Evolutionary conservation across 1,140 invertebrate species (phyloP), one percentile per base, ranked within the genome.

Genomic region (Diabrotica undecimpunctata): DNA sequence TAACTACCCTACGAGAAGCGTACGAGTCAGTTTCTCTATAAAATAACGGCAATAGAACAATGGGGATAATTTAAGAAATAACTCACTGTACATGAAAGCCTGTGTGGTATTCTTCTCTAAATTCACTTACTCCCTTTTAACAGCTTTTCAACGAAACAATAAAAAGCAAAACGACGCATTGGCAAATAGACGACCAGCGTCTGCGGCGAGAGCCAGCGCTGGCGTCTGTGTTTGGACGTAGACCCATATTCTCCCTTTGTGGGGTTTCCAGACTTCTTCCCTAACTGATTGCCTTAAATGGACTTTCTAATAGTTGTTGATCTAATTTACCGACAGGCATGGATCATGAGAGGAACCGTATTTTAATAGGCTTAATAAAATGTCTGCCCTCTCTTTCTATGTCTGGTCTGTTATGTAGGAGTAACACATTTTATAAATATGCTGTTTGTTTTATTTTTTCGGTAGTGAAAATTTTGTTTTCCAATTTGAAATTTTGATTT

Each of bases 261-360:
- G 55, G 10, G 36, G 6, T 12, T 10, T 10, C n/a, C 14, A 35
- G 54, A 57, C 9, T 37, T 37, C 55, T 57, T 38, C 37, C 37
- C 25, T 57, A 37, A 12, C 10, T 12, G 36, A 57, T n/a, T 37
- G 37, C 55, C 41, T 57, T 7, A 57, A 57, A 57, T 57, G 55
- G 55, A 57, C 55, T 57, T 36, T 12, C 25, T 57, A 37, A 37
- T 57, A 37, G 55, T 37, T 5, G 35, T 38, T 57, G 37, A 57
- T 38, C 12, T 38, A 41, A 57, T 57, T 61, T 50, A 50, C 58
- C 10, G 58, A 50, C 13, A 46, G 8, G 8, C 41, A 46, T 46
- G 5, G 41, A 46, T 46, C 41, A 10, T 25, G 25, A 4, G 25
- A 25, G 25, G 1, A 25, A 25, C 25, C 25, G 25, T 25, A 25